Conservation (phyloP, 2,888 invertebrate species). For the Nephrotoma appendiculata region DNA sequence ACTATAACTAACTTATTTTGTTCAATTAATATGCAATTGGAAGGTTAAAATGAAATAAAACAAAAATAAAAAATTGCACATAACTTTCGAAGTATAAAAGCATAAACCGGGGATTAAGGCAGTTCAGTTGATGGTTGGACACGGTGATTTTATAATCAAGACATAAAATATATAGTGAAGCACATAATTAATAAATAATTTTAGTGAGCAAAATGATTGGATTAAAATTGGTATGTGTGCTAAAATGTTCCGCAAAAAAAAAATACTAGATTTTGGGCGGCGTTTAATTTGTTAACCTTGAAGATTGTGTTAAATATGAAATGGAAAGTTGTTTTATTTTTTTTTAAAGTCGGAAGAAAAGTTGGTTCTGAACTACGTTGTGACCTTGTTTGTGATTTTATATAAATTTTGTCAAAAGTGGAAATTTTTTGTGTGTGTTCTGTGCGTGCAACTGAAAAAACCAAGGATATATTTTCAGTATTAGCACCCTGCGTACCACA, state of each 20-base stretch:
- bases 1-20: slow-evolving; percentile 1
- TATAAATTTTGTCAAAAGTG: background rate
- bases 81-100: slow-evolving; percentile 22
- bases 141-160: slow-evolving; percentile 17
- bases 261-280: background rate
- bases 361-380: background rate
- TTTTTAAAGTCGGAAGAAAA: background rate
- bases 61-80: background rate
- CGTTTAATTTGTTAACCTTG: background rate
- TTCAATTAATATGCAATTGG: background rate
- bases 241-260: background rate
- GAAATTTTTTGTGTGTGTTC: background rate
- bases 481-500: no score
- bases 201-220: slow-evolving; percentile 1
- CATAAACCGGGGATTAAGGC: slow-evolving; percentile 22
- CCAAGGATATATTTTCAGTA: background rate
- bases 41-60: background rate
- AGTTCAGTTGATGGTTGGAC: slow-evolving; percentile 20
- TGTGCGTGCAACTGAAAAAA: background rate
- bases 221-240: slow-evolving; percentile 8
- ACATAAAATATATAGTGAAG: background rate
- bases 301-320: background rate
- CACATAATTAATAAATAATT: background rate
- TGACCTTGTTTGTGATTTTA: background rate
- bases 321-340: background rate